A percentile compares a stretch with the other conserved stretches of the same genome.
Evolutionary conservation across 37 sponge, comb jelly and placozoan species (phyloP).

Genomic region (Crambe crambe): DNA sequence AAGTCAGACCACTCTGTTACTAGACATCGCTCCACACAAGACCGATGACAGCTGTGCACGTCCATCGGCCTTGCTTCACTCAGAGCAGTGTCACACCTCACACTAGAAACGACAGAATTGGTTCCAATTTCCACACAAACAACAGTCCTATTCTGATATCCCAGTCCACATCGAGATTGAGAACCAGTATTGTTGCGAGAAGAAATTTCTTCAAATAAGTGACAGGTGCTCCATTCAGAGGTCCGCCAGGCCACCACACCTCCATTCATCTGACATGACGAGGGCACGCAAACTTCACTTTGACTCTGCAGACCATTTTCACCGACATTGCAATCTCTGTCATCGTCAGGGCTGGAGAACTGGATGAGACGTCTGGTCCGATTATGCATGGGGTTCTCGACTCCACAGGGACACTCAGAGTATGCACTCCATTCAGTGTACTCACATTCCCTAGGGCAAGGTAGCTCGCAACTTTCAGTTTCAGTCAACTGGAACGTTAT

Average conservation of each 20-base stretch:
- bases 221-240: slow-evolving; percentile 16
- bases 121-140: slow-evolving; percentile 1
- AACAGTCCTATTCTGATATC: slow-evolving; percentile 16
- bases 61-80: neutral
- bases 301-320: slow-evolving; percentile 13
- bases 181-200: no score
- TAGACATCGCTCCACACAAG: slow-evolving; percentile 8
- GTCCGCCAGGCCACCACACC: neutral
- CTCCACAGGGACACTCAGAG: slow-evolving; percentile 13
- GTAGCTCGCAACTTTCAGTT: slow-evolving; percentile 6
- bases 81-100: neutral
- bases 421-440: slow-evolving; percentile 24
- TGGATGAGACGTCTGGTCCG: slow-evolving; percentile 17
- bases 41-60: neutral
- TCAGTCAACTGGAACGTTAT: neutral
- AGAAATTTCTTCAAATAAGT: neutral
- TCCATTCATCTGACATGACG: no score
- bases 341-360: neutral
- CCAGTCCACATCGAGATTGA: slow-evolving; percentile 24
- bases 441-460: slow-evolving; percentile 19
- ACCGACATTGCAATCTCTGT: neutral
- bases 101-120: neutral
- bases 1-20: slow-evolving; percentile 36
- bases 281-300: neutral
- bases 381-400: neutral